Base-by-base conservation (phyloP, 2,113 vertebrate species). In the Gymnobelideus leadbeateri region DNA sequence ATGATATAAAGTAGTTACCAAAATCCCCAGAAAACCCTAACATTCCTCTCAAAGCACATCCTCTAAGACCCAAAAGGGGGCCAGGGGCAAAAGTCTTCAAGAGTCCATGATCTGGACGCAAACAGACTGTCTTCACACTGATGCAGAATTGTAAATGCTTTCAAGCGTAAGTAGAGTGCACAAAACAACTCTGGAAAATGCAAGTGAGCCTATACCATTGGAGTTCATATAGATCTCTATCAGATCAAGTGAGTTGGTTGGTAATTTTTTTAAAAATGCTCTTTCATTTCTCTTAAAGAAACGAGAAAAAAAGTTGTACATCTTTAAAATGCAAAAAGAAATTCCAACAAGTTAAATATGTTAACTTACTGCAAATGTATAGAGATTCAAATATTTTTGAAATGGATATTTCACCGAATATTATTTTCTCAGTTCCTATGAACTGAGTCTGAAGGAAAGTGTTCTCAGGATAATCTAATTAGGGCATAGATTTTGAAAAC, bases 391-490 rank as follows among this genome's bases (percentile, higher is more conserved):
- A 84, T 84, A n/a, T 23, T 84, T 43, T 84, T 43, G n/a, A 43
- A 84, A 84, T 84, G 68, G 68, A 43, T 84, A n/a, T 84, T 43
- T 84, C 16, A n/a, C n/a, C 21, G 16, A 43, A 84, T 84, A 43
- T 21, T 84, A 16, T 43, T 84, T 43, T 43, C 19, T 95, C 89
- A 92, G 94, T 96, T 57, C 91, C 0, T 51, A 3, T 51, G 10
- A 94, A 57, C 90, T 93, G 53, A 96, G 11, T 51, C 89, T 95
- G 16, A 94, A 94, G 91, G 93, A 92, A 95, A 94, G 46, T 89
- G 12, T 23, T 68, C 89, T 84, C 6, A 84, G 92, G 53, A 57
- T 51, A 84, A 96, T 93, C 28, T 91, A 50, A 37, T 89, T 89
- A 55, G 3, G 52, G 94, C 12, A 68, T 5, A 68, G 61, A 68